A percentile compares a stretch with the other conserved stretches of the same genome.
These are phyloP conservation scores for Diadema setosum DNA, from an alignment of 35 echinoderm and acorn worm genomes.

Conservation along the genomic window DNA sequence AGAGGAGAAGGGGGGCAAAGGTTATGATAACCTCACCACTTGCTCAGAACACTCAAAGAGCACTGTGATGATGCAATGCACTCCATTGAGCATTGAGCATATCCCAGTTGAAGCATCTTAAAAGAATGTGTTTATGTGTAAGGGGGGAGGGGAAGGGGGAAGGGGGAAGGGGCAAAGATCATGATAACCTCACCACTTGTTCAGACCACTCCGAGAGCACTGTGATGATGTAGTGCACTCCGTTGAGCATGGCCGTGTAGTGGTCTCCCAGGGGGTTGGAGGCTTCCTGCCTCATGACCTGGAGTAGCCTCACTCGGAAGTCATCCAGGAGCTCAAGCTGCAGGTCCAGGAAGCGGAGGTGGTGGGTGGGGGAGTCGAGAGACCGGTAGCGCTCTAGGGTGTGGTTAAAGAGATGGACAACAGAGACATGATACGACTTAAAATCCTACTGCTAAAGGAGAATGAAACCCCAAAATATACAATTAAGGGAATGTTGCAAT, in stretches of 20 bases:
- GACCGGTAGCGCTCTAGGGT: constrained; percentile 85
- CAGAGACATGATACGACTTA: no score
- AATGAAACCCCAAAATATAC: no score
- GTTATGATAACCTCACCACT: no score
- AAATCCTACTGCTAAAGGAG: no score
- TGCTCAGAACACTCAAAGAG: constrained; percentile 86
- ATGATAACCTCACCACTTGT: constrained; percentile 88
- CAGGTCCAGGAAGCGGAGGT: constrained; percentile 87
- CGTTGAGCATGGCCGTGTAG: constrained; percentile 86
- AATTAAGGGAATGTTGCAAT: no score
- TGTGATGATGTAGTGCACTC: constrained; percentile 74
- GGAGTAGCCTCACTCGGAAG: constrained; percentile 71
- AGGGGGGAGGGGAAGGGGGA: no score
- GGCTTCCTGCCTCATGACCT: constrained; percentile 68
- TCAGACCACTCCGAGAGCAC: constrained; percentile 87
- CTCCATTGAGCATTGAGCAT: constrained; percentile 68
- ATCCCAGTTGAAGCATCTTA: not conserved
- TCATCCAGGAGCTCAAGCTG: constrained; percentile 83
- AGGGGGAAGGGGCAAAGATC: no score
- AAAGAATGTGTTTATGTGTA: no score
- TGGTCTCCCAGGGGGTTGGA: constrained; percentile 60
- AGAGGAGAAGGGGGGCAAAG: no score
- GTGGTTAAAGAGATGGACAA: no score
- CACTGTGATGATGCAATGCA: constrained; percentile 79
- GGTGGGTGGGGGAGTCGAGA: constrained; percentile 73